These are phyloP conservation scores for Artibeus lituratus DNA, from an alignment of 2,797 vertebrate genomes.

Conservation along the genomic window DNA sequence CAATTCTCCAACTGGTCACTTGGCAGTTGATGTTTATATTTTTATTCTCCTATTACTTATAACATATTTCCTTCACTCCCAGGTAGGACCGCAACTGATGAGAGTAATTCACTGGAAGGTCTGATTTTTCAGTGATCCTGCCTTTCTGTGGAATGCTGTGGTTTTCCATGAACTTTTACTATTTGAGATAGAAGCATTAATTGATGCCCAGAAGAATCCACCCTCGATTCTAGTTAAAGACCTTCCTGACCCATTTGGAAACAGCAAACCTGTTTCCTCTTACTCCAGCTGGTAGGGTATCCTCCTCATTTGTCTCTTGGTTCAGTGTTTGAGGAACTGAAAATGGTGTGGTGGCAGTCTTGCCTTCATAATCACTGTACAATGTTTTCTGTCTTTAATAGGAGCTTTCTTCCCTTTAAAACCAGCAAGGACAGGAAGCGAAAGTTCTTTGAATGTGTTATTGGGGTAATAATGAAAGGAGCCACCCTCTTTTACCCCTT, in stretches of 20 bases:
- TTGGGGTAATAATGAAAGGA: neutral
- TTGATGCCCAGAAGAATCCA: neutral
- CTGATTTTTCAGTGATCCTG: neutral
- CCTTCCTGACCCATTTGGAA: neutral
- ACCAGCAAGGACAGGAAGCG: neutral
- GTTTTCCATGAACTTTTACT: neutral
- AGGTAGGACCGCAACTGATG: neutral
- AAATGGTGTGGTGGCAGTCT: neutral
- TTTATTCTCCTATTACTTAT: neutral
- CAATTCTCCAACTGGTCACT: neutral
- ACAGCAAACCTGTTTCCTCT: neutral
- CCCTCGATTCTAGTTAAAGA: neutral
- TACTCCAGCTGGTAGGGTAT: neutral
- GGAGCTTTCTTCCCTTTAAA: neutral
- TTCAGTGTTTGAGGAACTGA: neutral
- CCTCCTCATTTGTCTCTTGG: neutral
- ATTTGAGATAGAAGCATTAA: neutral
- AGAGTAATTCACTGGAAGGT: neutral
- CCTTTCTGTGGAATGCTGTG: neutral
- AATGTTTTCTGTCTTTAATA: neutral
- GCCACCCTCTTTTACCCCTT: neutral
- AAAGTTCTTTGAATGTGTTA: neutral
- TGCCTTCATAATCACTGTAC: neutral
- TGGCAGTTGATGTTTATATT: neutral
- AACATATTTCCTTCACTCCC: neutral